Base-by-base conservation (phyloP, 2,888 invertebrate genomes). In the Octodonta nipae region DNA sequence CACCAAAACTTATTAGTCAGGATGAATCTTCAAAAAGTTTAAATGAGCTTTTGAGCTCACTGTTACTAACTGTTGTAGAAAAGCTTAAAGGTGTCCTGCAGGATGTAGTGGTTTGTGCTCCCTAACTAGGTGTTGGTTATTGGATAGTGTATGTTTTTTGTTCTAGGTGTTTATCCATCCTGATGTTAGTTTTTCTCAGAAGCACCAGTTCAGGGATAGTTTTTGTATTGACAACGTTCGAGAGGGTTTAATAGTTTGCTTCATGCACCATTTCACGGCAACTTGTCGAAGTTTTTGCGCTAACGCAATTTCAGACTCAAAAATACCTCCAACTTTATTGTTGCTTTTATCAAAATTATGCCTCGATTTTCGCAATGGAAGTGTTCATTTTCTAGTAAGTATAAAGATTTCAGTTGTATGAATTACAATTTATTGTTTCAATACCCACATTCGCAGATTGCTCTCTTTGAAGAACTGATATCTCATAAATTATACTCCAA, bases 261-360 rank as follows among this genome's bases (percentile, higher is more conserved):
- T 83, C 13, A 65, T 88, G 45, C 69, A 74, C 41, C 79, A 83
- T 54, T 63, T 87, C 28, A 78, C 79, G 10, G 71, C 75, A 2
- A 75, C 76, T 38, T 78, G 81, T 0, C 69, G 76, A 50, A 75
- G 71, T 44, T 76, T 78, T 64, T 74, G 77, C 46, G 63, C 66
- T 22, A 52, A 65, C 25, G 71, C 70, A 44, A 65, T 69, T 5
- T 66, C 71, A 22, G 82, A 83, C 47, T 69, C 73, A 3, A 80
- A 79, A 58, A 74, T 79, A 44, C 82, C 80, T 15, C 82, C 83
- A 32, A 84, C 89, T 38, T 66, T 93, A 32, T 65, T 93, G 13
- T 67, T 95, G 7, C 73, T 95, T 27, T 64, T 95, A 24, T 91
- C 92, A 2, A 84, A 91, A 63, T 73, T 89, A 49, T 92, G 91